These are phyloP conservation scores for Stegostoma tigrinum DNA, from an alignment of 2,113 vertebrate genomes.

Conservation along the genomic window DNA sequence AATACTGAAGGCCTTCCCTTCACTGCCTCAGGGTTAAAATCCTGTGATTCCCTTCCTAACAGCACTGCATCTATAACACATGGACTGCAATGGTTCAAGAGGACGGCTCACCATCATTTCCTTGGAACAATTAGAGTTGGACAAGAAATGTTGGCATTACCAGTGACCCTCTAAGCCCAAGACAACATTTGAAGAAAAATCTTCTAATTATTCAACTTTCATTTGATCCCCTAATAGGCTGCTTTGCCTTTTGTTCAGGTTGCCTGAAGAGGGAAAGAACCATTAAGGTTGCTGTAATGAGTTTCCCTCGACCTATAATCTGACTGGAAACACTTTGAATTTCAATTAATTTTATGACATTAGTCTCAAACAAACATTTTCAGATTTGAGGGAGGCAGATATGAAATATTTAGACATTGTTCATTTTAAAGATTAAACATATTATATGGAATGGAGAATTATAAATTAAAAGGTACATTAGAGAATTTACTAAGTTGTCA, in stretches of 20 bases:
- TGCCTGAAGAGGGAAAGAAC: background rate
- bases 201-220: background rate
- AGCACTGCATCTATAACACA: no score
- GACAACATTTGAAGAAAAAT: no score
- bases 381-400: background rate
- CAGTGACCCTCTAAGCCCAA: no score
- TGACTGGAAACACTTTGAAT: background rate
- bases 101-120: no score
- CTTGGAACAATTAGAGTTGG: no score
- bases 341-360: background rate
- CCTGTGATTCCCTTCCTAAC: no score
- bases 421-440: background rate
- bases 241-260: background rate
- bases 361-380: slow-evolving; percentile 13
- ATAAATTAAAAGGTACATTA: background rate
- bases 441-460: background rate
- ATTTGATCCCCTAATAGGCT: background rate
- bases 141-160: no score
- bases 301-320: background rate
- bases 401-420: slow-evolving; percentile 25
- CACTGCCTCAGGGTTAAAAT: no score
- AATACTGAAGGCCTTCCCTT: no score
- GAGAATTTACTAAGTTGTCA: background rate
- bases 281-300: background rate
- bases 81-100: no score